Base-by-base conservation (phyloP, 2,888 invertebrate species). In the Troides oblongomaculatus region DNA sequence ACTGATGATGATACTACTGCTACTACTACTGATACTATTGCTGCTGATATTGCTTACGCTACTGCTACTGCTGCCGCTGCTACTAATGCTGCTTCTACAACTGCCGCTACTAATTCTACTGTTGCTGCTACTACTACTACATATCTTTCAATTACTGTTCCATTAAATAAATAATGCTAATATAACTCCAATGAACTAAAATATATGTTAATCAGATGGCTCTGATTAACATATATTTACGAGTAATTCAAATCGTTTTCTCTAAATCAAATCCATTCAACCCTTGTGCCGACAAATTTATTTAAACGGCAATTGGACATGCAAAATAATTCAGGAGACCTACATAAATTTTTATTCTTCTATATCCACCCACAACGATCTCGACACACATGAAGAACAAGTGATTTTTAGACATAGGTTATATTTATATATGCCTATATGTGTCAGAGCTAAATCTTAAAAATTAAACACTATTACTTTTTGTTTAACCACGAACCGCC, bases 151-250 rank as follows among this genome's bases (percentile, higher is more conserved):
- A 39, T 7, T 5, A 30, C 30, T 3, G 30, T 30, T 30, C 30
- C 30, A 30, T 30, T 30, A 30, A 5, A 30, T 3, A 30, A 39
- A 39, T 10, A 39, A 10, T 10, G 10, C 1, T 39, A 39, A 39
- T 39, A 39, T 39, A 39, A 10, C 7, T 39, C 10, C 39, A 39
- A 39, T 39, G 39, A 39, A 7, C n/a, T 53, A 53, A 63, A 68
- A 63, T 25, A 63, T 39, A 68, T 68, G 63, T 36, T 63, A 68
- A 68, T 68, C 59, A 63, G 14, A 59, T 21, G 21, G 1, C 39
- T n/a, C 43, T 50, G 36, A 63, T 63, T 63, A 63, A 36, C 59
- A 63, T 68, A 63, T 30, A 68, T 68, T 39, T 39, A 39, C 50
- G 59, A 68, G 3, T 36, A 46, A 14, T 23, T 21, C 59, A 46